Evolutionary conservation across 1,140 invertebrate species (phyloP).

Genomic region (Pinna nobilis): DNA sequence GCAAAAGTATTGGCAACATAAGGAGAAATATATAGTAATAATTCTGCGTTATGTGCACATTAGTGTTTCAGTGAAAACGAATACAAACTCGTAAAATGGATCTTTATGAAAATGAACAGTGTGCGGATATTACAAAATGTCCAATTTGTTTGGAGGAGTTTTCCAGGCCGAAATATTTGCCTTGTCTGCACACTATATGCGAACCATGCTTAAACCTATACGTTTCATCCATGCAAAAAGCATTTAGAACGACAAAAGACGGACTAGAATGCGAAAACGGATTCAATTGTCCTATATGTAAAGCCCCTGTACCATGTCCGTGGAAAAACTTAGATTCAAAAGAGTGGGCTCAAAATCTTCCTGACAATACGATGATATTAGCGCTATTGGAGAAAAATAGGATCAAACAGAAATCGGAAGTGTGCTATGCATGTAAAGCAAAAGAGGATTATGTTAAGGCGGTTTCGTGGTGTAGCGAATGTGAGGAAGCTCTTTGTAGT

Average conservation of each 20-base stretch:
- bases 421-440: conserved; percentile 22
- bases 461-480: conserved; percentile 36
- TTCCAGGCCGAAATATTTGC: conserved; percentile 28
- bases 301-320: conserved; percentile 14
- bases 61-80: neutral
- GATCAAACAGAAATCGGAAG: conserved; percentile 1
- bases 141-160: conserved; percentile 9
- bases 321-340: conserved; percentile 5
- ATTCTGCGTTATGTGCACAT: neutral
- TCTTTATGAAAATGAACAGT: neutral
- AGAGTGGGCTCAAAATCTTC: conserved; percentile 19
- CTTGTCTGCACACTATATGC: conserved; percentile 30
- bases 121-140: neutral
- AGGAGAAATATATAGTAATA: neutral
- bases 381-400: conserved; percentile 24
- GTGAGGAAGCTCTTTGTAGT: conserved; percentile 31
- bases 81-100: neutral
- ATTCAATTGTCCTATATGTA: conserved; percentile 33
- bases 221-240: conserved; percentile 14
- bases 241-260: neutral
- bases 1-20: neutral
- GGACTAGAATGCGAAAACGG: neutral
- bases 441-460: neutral
- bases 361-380: conserved; percentile 14
- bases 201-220: conserved; percentile 23